Conservation (phyloP, 2,888 invertebrate genomes). For the Lysandra bellargus region DNA sequence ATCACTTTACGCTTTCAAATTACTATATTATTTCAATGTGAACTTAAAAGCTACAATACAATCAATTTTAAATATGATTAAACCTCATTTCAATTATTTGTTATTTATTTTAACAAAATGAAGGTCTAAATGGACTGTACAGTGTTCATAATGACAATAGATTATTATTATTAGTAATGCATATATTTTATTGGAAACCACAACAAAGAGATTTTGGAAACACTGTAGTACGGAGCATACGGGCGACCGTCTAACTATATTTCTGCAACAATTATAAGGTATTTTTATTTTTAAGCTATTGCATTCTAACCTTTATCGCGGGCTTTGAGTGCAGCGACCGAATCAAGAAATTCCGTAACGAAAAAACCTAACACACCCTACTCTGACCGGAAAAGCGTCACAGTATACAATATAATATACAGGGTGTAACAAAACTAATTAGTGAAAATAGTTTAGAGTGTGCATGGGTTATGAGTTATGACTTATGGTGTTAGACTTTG, state of each 20-base stretch:
- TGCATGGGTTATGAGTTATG: no score
- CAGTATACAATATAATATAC: no score
- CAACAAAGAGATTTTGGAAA: background rate
- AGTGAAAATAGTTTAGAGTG: no score
- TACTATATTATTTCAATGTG: background rate
- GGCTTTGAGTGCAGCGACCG: no score
- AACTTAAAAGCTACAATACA: background rate
- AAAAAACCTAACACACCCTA: no score
- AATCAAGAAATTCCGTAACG: no score
- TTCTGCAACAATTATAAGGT: no score
- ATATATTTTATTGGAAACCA: constrained; percentile 1
- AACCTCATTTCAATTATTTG: background rate
- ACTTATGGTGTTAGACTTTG: no score
- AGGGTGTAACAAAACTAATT: no score
- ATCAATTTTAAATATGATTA: background rate
- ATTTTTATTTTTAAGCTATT: no score
- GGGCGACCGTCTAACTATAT: background rate
- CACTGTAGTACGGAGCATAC: background rate
- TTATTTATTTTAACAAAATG: background rate
- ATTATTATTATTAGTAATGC: background rate
- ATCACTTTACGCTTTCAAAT: background rate
- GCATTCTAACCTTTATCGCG: no score
- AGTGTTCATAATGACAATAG: background rate
- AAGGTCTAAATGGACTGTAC: background rate
- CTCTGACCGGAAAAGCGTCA: no score